A percentile compares a stretch with the other conserved stretches of the same genome.
phyloP scores from a whole-genome alignment of 2,797 vertebrate species.

The Dendrocincla tyrannina region DNA sequence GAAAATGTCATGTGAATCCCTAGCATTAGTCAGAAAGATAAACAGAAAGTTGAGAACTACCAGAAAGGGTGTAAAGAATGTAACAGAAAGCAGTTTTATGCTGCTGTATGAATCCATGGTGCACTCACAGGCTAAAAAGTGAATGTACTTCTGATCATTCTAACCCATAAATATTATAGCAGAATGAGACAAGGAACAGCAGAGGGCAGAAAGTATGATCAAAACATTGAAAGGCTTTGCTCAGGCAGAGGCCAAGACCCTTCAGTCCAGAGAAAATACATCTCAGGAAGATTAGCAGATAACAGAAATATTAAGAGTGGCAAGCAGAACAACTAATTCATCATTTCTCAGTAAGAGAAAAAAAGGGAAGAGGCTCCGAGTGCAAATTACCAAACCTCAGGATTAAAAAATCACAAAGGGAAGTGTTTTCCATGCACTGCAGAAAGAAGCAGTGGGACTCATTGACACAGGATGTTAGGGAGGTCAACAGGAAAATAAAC shows the following conservation, averaged over 20 bases:
- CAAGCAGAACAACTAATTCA: neutral
- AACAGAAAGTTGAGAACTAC: neutral
- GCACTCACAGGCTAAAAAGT: neutral
- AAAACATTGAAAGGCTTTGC: neutral
- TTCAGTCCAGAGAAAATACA: neutral
- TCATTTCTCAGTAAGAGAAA: neutral
- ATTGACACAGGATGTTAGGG: neutral
- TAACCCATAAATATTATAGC: neutral
- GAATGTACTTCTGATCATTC: neutral
- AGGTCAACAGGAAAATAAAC: conserved; percentile 29
- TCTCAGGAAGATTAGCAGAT: neutral
- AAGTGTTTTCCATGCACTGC: neutral
- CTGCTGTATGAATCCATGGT: neutral
- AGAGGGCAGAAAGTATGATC: neutral
- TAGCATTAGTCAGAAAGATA: neutral
- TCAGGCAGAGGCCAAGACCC: neutral
- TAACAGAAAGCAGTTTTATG: neutral
- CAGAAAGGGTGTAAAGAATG: neutral
- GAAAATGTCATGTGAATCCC: neutral
- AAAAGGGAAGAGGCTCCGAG: neutral
- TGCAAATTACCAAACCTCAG: conserved; percentile 6
- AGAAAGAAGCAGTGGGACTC: conserved; percentile 9
- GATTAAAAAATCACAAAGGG: neutral
- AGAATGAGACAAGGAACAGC: neutral
- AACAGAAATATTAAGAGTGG: neutral